Percentiles rank a stretch among this genome's conserved stretches.
Conservation (phyloP, 1,140 invertebrate species). For the Macrostomum lignano region DNA sequence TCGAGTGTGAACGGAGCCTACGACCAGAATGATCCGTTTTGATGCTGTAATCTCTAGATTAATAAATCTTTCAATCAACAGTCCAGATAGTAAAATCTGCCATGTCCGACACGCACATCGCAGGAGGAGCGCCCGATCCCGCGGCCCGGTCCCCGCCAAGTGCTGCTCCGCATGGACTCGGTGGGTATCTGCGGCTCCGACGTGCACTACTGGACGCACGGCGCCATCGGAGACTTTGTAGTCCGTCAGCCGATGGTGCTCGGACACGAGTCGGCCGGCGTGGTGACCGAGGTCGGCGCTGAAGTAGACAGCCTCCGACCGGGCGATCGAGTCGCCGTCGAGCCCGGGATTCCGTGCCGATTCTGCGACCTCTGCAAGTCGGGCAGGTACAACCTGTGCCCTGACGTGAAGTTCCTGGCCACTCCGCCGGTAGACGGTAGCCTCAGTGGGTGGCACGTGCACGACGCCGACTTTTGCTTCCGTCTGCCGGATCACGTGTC, state of each 20-base stretch:
- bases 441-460: constrained; percentile 47
- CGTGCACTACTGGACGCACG: constrained; percentile 57
- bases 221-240: constrained; percentile 35
- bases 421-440: constrained; percentile 59
- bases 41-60: no score
- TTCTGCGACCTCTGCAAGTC: constrained; percentile 51
- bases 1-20: no score
- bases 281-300: constrained; percentile 17
- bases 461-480: constrained; percentile 66
- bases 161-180: constrained; percentile 51
- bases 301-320: constrained; percentile 17
- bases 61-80: no score
- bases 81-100: no score
- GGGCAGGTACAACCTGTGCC: constrained; percentile 64
- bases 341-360: constrained; percentile 62
- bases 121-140: no score
- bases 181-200: constrained; percentile 88
- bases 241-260: constrained; percentile 19
- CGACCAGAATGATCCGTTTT: no score
- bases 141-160: no score
- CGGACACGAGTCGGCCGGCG: constrained; percentile 21
- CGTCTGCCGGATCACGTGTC: constrained; percentile 54
- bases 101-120: no score
- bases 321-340: constrained; percentile 69
- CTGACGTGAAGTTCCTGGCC: constrained; percentile 53